These are phyloP conservation scores for Cisticola juncidis DNA, from an alignment of 2,113 vertebrate species.

Conservation along the genomic window DNA sequence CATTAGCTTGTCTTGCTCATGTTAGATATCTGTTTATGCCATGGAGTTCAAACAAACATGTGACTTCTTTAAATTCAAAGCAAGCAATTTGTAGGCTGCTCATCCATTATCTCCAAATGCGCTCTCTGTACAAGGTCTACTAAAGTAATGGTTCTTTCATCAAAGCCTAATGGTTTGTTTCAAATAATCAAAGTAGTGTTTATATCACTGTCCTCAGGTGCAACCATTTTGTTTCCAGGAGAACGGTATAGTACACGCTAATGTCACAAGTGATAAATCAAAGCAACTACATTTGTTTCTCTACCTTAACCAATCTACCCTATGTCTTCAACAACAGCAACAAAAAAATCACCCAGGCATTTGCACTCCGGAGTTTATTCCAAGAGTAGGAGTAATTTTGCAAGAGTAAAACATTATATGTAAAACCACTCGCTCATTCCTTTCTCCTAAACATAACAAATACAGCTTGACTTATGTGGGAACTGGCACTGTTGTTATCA, in stretches of 20 bases:
- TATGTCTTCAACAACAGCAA: slow-evolving; percentile 57
- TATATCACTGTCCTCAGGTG: slow-evolving; percentile 79
- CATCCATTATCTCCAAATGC: slow-evolving; percentile 69
- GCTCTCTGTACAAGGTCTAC: slow-evolving; percentile 60
- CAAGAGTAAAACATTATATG: slow-evolving; percentile 61
- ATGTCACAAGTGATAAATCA: slow-evolving; percentile 81
- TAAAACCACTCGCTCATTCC: slow-evolving; percentile 69
- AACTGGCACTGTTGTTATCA: background rate
- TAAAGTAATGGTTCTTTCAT: slow-evolving; percentile 76
- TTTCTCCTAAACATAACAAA: background rate
- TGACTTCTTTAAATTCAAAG: slow-evolving; percentile 74
- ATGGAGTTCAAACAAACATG: slow-evolving; percentile 66
- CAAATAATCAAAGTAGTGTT: slow-evolving; percentile 80
- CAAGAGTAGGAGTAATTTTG: slow-evolving; percentile 56
- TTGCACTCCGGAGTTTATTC: slow-evolving; percentile 67
- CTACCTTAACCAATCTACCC: slow-evolving; percentile 67
- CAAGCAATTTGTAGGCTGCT: slow-evolving; percentile 68
- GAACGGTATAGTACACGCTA: slow-evolving; percentile 65
- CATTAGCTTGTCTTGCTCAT: slow-evolving; percentile 49
- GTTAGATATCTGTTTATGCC: slow-evolving; percentile 45
- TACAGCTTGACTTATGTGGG: background rate
- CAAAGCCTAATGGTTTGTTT: slow-evolving; percentile 82
- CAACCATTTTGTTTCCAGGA: slow-evolving; percentile 77
- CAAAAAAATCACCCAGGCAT: slow-evolving; percentile 66
- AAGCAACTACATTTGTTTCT: slow-evolving; percentile 76